Base-by-base conservation (phyloP, 2,797 vertebrate genomes). In the Notolabrus celidotus region DNA sequence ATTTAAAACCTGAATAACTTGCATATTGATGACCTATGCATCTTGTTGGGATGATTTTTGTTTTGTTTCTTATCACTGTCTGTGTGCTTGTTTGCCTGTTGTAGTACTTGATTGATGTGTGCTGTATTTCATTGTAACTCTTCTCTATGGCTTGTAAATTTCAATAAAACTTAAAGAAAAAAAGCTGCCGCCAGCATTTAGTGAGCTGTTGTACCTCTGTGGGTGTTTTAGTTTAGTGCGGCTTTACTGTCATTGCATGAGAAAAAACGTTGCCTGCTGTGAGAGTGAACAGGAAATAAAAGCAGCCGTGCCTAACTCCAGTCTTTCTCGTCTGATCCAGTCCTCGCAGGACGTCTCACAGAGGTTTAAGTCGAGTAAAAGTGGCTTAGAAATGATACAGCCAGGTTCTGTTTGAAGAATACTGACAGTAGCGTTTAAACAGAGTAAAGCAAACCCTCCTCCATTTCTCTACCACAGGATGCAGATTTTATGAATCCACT, bases 401-500 rank as follows among this genome's bases (percentile, higher is more conserved):
- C 39, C 1, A 29, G 7, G 7, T 15, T 59, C 38, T 14, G 19
- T 33, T 19, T 51, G 4, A 34, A 9, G 8, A 68, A 39, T 3
- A 27, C 5, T 12, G 10, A 5, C 39, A n/a, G 29, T 4, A 36
- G 25, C 23, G 38, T 41, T 27, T 22, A 66, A 34, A 9, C 16
- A 46, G 22, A 45, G 31, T 45, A 25, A 20, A 52, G 47, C 38
- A 36, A 27, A 22, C 34, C 12, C 23, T 33, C 19, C 41, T 1
- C 14, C n/a, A 60, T 25, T 31, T 36, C 33, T 19, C 2, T 2
- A 12, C 45, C 15, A 19, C 10, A 33, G 19, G 34, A 53, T 31
- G 15, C 34, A 15, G 22, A 10, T 66, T 62, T 71, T 42, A 67
- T 67, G 38, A 61, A 67, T 72, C 56, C 59, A 29, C 31, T 17